These are phyloP conservation scores for Parus major DNA, from an alignment of 2,113 vertebrate species.

Conservation along the genomic window DNA sequence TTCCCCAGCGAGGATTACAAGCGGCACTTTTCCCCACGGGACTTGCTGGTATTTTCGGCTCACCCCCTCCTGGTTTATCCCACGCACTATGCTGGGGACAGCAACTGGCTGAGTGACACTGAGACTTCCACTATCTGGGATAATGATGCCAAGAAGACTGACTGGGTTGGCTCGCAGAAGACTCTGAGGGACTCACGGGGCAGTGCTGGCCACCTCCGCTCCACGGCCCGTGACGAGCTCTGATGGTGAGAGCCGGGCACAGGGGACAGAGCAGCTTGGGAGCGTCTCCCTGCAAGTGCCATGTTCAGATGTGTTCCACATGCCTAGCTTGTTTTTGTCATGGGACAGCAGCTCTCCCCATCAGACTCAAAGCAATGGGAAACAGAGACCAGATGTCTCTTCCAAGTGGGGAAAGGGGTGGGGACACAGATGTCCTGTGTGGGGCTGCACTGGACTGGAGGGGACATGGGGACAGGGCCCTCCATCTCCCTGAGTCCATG, in stretches of 20 bases:
- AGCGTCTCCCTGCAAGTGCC: fast-evolving
- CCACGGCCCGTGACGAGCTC: constrained; percentile 79
- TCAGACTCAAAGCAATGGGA: background rate
- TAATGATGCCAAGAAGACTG: constrained; percentile 82
- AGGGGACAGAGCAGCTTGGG: background rate
- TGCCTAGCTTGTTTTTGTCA: background rate
- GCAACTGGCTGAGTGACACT: constrained; percentile 92
- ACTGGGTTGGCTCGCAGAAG: constrained; percentile 92
- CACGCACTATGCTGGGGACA: constrained; percentile 90
- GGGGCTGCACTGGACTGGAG: background rate
- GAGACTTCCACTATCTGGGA: constrained; percentile 97
- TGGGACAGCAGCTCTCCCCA: background rate
- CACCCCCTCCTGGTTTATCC: constrained; percentile 89
- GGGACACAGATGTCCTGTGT: background rate
- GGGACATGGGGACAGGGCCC: background rate
- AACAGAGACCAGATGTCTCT: background rate
- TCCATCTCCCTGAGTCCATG: background rate
- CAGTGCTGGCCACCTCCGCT: constrained; percentile 47
- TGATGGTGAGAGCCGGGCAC: constrained; percentile 19
- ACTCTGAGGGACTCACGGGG: constrained; percentile 78
- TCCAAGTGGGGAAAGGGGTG: background rate
- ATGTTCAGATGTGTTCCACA: background rate
- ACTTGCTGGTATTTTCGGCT: constrained; percentile 86
- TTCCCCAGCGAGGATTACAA: constrained; percentile 87
- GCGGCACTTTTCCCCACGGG: constrained; percentile 83